phyloP scores from a whole-genome alignment of 2,113 vertebrate species.

The Anoplopoma fimbria region DNA sequence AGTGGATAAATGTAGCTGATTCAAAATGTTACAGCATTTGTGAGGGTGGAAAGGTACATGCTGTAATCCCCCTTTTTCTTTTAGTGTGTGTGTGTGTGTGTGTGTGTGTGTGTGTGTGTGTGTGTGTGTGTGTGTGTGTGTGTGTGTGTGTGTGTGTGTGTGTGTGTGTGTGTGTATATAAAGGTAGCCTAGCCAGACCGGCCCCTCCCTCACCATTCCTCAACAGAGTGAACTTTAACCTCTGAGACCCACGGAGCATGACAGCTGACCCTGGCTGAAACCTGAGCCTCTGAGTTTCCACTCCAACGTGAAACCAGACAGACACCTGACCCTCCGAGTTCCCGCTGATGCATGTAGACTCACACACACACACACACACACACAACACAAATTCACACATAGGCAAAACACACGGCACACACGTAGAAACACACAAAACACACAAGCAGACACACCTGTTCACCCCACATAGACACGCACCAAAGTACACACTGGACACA shows the following conservation, averaged over 20 bases:
- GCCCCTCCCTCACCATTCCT: constrained; percentile 29
- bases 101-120: not conserved
- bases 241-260: constrained; percentile 36
- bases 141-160: not conserved
- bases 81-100: constrained; percentile 9
- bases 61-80: too few species aligned
- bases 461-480: constrained; percentile 6
- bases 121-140: constrained; percentile 7
- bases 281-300: constrained; percentile 57
- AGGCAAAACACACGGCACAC: not conserved
- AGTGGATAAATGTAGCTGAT: not conserved
- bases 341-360: not conserved
- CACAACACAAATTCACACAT: not conserved
- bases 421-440: not conserved
- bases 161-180: not conserved
- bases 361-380: not conserved
- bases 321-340: constrained; percentile 55
- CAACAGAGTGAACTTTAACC: constrained; percentile 64
- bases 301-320: constrained; percentile 54
- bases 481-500: constrained; percentile 25
- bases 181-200: not conserved
- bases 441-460: constrained; percentile 48
- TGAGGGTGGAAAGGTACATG: not conserved
- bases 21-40: not conserved
- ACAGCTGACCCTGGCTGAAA: constrained; percentile 61